Conservation (phyloP, 2,797 vertebrate species). For the Geotrypetes seraphini region DNA sequence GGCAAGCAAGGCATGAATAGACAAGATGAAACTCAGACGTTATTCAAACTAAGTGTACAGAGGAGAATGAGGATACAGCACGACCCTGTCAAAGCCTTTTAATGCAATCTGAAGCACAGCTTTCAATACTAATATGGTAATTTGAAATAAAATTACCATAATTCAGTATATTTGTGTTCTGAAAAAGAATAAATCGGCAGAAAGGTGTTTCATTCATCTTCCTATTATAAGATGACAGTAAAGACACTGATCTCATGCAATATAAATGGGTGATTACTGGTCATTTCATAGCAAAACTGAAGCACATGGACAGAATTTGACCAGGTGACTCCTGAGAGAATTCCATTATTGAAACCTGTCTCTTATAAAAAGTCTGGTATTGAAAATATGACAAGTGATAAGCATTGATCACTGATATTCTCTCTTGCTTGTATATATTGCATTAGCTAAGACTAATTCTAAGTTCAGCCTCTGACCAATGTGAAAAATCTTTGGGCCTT, state of each 20-base stretch:
- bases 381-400: not conserved
- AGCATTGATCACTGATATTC: too few relatives aligned
- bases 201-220: not conserved
- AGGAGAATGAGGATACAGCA: not conserved
- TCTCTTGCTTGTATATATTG: too few relatives aligned
- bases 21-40: not conserved
- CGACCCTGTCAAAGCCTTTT: rapidly evolving
- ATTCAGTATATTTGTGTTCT: rapidly evolving
- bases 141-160: rapidly evolving
- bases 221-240: rapidly evolving
- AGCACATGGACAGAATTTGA: not conserved
- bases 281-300: not conserved
- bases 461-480: too few relatives aligned
- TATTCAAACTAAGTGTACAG: not conserved
- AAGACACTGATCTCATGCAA: rapidly evolving
- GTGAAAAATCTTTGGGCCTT: too few relatives aligned
- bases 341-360: not conserved
- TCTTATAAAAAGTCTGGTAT: not conserved
- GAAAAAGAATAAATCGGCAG: not conserved
- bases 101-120: rapidly evolving
- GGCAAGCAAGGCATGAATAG: not conserved
- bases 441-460: too few relatives aligned
- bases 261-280: not conserved
- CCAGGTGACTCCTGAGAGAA: not conserved
- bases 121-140: rapidly evolving